These are phyloP conservation scores for Podocnemis expansa DNA, from an alignment of 2,113 vertebrate species.

Conservation along the genomic window DNA sequence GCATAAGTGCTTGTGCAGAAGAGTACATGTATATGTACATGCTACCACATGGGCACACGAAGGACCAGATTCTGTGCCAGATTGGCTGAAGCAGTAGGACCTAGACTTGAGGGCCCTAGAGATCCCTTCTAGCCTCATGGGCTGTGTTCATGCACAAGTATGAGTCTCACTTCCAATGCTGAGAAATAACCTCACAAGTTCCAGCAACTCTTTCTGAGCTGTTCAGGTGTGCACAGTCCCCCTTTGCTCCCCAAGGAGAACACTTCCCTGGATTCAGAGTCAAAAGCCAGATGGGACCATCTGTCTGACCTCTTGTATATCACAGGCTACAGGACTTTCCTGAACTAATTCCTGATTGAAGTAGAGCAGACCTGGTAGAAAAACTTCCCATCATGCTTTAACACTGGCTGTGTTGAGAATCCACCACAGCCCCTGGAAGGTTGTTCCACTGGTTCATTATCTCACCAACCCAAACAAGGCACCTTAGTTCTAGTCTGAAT, in stretches of 20 bases:
- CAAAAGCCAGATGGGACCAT: no score
- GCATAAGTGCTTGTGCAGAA: background rate
- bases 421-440: background rate
- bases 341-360: background rate
- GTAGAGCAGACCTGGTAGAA: background rate
- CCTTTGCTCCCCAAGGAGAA: no score
- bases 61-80: background rate
- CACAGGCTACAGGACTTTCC: background rate
- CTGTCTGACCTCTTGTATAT: background rate
- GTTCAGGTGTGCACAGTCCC: no score
- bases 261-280: no score
- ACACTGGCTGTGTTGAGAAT: background rate
- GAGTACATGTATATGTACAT: background rate
- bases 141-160: no score
- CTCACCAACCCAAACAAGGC: background rate
- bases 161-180: no score
- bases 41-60: background rate
- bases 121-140: no score
- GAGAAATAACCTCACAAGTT: no score
- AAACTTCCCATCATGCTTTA: background rate
- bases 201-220: no score
- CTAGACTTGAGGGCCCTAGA: background rate
- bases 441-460: background rate
- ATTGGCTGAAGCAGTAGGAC: background rate
- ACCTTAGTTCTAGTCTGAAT: background rate